A percentile compares a stretch with the other conserved stretches of the same genome.
Evolutionary conservation across 2,888 invertebrate species (phyloP).

Genomic region (Temnothorax rugatulus): DNA sequence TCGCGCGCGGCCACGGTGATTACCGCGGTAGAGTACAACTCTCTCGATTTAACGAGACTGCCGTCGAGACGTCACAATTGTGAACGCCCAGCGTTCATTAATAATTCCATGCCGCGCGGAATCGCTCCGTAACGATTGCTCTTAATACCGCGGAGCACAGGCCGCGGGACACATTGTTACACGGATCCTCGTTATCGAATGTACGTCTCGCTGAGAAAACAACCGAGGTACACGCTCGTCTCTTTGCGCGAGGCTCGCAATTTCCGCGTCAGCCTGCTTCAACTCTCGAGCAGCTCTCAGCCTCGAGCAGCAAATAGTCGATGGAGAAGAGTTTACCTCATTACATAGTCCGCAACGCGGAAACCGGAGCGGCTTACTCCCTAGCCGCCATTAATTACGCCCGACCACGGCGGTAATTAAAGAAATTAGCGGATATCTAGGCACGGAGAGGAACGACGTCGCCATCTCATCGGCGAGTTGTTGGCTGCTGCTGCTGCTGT

Average conservation of each 20-base stretch:
- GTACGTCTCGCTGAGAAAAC: slow-evolving; percentile 43
- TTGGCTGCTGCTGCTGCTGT: slow-evolving; percentile 15
- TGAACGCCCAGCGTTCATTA: slow-evolving; percentile 44
- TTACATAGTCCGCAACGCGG: slow-evolving; percentile 75
- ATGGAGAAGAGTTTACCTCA: slow-evolving; percentile 71
- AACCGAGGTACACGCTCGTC: slow-evolving; percentile 19
- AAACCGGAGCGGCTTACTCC: slow-evolving; percentile 75
- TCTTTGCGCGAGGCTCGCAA: slow-evolving; percentile 35
- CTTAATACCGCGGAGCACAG: slow-evolving; percentile 24
- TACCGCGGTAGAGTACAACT: slow-evolving; percentile 21
- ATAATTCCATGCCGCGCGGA: slow-evolving; percentile 33
- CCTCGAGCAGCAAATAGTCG: slow-evolving; percentile 35
- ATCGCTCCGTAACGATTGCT: slow-evolving; percentile 33
- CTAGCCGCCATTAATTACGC: slow-evolving; percentile 78
- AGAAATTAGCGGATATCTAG: slow-evolving; percentile 78
- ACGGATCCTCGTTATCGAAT: slow-evolving; percentile 48
- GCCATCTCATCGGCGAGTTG: slow-evolving; percentile 41
- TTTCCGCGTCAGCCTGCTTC: slow-evolving; percentile 50
- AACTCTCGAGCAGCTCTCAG: neutral
- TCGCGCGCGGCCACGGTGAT: slow-evolving; percentile 12
- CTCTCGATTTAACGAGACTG: slow-evolving; percentile 50
- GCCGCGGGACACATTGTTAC: slow-evolving; percentile 56
- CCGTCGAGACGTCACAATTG: slow-evolving; percentile 39
- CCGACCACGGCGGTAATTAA: slow-evolving; percentile 77
- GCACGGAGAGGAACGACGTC: slow-evolving; percentile 36